phyloP scores from a whole-genome alignment of 2,888 invertebrate genomes.

The Synanthedon myopaeformis region DNA sequence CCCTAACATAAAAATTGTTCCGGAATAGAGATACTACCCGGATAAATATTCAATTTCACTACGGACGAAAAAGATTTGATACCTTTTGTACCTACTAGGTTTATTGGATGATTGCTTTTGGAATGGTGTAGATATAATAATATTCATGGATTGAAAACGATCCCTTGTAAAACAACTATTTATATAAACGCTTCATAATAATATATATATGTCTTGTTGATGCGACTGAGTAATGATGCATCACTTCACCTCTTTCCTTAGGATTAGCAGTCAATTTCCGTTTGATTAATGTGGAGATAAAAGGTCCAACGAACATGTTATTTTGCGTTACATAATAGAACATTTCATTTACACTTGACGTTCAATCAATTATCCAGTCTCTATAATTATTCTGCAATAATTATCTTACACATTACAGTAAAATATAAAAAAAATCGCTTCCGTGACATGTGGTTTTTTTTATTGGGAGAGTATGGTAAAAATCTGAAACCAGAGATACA shows the following conservation, averaged over 20 bases:
- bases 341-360: neutral
- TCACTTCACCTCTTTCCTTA: neutral
- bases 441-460: neutral
- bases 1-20: slow-evolving; percentile 69
- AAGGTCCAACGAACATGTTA: neutral
- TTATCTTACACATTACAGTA: neutral
- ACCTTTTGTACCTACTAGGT: slow-evolving; percentile 63
- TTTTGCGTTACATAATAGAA: neutral
- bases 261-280: neutral
- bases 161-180: neutral
- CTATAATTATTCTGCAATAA: neutral
- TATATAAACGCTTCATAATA: no score
- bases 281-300: neutral
- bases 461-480: neutral
- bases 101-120: slow-evolving; percentile 68
- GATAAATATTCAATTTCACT: slow-evolving; percentile 71
- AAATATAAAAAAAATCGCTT: neutral
- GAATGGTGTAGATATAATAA: slow-evolving; percentile 67
- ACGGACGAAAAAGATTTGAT: slow-evolving; percentile 70
- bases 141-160: slow-evolving; percentile 54
- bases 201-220: no score
- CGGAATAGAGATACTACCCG: slow-evolving; percentile 69
- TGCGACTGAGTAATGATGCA: neutral
- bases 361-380: neutral
- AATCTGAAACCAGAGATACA: neutral